These are phyloP conservation scores for Melipona quadrifasciata DNA, from an alignment of 1,140 invertebrate species.

Conservation along the genomic window DNA sequence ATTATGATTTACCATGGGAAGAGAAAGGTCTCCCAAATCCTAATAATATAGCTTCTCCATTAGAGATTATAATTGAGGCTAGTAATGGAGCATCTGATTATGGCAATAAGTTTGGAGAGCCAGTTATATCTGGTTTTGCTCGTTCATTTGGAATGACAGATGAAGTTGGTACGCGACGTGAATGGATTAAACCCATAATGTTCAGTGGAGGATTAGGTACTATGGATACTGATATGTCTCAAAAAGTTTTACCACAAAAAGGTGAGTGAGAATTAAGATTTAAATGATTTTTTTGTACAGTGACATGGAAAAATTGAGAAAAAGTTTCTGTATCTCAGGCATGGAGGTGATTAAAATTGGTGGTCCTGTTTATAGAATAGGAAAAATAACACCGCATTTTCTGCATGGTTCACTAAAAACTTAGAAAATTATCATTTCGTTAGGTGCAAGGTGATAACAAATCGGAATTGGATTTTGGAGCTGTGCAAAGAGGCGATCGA, in stretches of 20 bases:
- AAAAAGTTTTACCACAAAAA: slow-evolving; percentile 87
- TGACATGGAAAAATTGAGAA: background rate
- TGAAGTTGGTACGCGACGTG: slow-evolving; percentile 86
- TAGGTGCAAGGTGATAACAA: slow-evolving; percentile 93
- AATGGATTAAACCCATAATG: slow-evolving; percentile 99
- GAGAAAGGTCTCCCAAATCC: slow-evolving; percentile 89
- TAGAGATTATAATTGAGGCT: slow-evolving; percentile 95
- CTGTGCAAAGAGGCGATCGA: slow-evolving; percentile 98
- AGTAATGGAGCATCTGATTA: slow-evolving; percentile 99
- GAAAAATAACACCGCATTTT: slow-evolving; percentile 72
- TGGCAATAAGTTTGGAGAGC: slow-evolving; percentile 99
- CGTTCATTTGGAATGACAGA: slow-evolving; percentile 93
- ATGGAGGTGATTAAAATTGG: slow-evolving; percentile 97
- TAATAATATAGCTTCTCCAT: slow-evolving; percentile 93
- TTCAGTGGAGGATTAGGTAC: slow-evolving; percentile 97
- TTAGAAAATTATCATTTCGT: background rate
- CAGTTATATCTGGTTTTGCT: slow-evolving; percentile 94
- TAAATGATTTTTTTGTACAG: background rate
- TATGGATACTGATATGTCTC: slow-evolving; percentile 90
- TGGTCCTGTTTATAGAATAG: slow-evolving; percentile 97
- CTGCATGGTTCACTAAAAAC: background rate
- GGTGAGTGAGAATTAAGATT: slow-evolving; percentile 79
- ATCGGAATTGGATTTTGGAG: slow-evolving; percentile 95
- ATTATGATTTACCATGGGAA: slow-evolving; percentile 95
- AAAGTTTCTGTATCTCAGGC: slow-evolving; percentile 74